Percentiles rank a stretch among this genome's conserved stretches.
These are phyloP conservation scores for Dioctria rufipes DNA, from an alignment of 2,888 invertebrate species.

Conservation along the genomic window DNA sequence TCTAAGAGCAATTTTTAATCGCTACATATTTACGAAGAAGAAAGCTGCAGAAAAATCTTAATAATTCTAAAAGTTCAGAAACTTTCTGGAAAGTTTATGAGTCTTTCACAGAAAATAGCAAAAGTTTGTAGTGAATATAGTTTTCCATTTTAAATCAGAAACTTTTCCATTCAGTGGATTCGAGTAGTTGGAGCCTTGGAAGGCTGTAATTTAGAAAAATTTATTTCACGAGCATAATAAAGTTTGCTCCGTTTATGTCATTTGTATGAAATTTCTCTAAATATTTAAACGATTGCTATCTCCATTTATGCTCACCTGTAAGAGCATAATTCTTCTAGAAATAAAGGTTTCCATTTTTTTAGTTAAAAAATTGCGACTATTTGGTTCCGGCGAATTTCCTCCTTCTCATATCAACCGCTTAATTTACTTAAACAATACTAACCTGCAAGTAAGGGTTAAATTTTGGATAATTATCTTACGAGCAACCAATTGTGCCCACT, in stretches of 20 bases:
- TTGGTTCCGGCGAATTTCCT: background rate
- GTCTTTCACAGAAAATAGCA: background rate
- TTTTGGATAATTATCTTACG: background rate
- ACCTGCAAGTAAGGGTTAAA: background rate
- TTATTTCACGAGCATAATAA: background rate
- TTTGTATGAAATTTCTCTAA: background rate
- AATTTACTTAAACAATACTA: background rate
- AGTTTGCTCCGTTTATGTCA: background rate
- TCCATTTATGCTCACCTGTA: too few relatives aligned
- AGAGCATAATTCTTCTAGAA: too few relatives aligned
- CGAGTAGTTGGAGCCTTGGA: background rate
- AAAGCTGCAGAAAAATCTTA: too few relatives aligned
- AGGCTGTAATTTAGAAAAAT: background rate
- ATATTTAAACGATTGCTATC: too few relatives aligned
- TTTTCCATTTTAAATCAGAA: too few relatives aligned
- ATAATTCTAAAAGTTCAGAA: background rate
- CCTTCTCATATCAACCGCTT: background rate
- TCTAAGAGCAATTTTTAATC: too few relatives aligned
- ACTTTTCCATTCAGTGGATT: background rate
- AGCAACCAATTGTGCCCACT: background rate
- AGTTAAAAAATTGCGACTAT: background rate
- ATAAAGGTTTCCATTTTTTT: background rate
- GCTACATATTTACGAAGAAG: too few relatives aligned
- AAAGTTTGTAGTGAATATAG: background rate
- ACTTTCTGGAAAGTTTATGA: background rate